A percentile compares a stretch with the other conserved stretches of the same genome.
Evolutionary conservation across 2,113 vertebrate genomes (phyloP).

Genomic region (Tor tambroides): DNA sequence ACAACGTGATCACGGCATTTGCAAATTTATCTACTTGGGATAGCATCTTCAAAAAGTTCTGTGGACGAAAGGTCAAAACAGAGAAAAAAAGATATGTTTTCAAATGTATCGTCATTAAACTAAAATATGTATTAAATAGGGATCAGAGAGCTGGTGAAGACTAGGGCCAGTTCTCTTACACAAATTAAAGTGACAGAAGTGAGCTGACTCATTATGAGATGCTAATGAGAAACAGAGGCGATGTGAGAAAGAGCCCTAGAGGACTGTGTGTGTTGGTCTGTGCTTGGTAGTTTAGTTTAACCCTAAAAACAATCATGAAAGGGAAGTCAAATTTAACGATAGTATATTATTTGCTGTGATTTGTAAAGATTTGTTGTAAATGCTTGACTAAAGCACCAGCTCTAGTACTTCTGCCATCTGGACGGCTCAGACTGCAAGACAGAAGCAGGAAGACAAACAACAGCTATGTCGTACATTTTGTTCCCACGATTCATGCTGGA

Average conservation of each 20-base stretch:
- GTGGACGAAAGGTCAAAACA: too few relatives aligned
- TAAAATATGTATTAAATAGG: neutral
- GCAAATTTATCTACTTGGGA: too few relatives aligned
- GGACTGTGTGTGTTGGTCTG: neutral
- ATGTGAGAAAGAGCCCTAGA: neutral
- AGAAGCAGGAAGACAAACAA: neutral
- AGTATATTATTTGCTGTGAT: neutral
- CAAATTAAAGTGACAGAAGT: neutral
- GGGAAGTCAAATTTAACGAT: neutral
- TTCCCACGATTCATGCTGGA: neutral
- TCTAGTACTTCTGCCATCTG: constrained; percentile 10
- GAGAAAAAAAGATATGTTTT: too few relatives aligned
- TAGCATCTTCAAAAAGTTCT: too few relatives aligned
- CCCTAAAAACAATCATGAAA: neutral
- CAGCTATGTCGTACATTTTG: neutral
- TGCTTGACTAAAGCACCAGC: neutral
- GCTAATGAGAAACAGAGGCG: neutral
- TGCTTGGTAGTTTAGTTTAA: neutral
- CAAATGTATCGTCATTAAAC: too few relatives aligned
- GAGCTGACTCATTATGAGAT: neutral
- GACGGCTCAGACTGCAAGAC: constrained; percentile 1
- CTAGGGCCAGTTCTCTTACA: neutral
- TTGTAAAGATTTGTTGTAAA: neutral
- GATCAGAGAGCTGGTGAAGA: neutral
- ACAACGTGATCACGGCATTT: too few relatives aligned